phyloP scores from a whole-genome alignment of 1,140 invertebrate genomes.

The Solenopsis invicta region DNA sequence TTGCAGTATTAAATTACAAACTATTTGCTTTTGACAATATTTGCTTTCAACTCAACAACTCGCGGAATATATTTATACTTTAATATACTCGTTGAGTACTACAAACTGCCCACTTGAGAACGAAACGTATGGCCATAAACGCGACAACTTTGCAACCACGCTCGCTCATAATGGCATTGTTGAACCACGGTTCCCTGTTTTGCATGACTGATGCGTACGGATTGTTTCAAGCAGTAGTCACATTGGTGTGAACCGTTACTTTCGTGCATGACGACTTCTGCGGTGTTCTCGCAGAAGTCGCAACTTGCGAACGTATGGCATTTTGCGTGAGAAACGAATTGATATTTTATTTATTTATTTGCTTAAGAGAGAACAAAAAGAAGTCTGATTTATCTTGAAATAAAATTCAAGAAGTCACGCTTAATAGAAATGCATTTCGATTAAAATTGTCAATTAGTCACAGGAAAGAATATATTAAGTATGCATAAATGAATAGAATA shows the following conservation, averaged over 20 bases:
- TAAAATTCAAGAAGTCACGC: background rate
- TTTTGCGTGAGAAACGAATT: background rate
- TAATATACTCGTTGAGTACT: constrained; percentile 23
- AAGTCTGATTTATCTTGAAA: background rate
- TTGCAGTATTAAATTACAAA: constrained; percentile 45
- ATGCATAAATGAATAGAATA: too few species aligned
- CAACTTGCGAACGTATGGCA: background rate
- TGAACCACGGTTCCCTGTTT: constrained; percentile 33
- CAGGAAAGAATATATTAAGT: too few species aligned
- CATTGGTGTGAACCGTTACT: constrained; percentile 50
- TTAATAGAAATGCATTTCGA: background rate
- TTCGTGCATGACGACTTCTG: constrained; percentile 32
- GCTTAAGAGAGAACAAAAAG: background rate
- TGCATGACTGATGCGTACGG: constrained; percentile 48
- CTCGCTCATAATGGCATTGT: constrained; percentile 52
- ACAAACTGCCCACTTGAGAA: constrained; percentile 30
- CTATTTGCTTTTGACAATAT: background rate
- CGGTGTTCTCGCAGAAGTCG: constrained; percentile 13
- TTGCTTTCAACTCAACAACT: constrained; percentile 29
- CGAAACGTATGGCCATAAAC: constrained; percentile 49
- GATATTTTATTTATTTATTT: background rate
- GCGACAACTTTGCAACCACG: constrained; percentile 41
- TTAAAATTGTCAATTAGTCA: too few species aligned
- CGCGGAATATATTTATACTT: constrained; percentile 10
- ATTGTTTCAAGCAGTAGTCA: constrained; percentile 57